These are phyloP conservation scores for Mastomys coucha DNA, from an alignment of 2,113 vertebrate species.

Conservation along the genomic window DNA sequence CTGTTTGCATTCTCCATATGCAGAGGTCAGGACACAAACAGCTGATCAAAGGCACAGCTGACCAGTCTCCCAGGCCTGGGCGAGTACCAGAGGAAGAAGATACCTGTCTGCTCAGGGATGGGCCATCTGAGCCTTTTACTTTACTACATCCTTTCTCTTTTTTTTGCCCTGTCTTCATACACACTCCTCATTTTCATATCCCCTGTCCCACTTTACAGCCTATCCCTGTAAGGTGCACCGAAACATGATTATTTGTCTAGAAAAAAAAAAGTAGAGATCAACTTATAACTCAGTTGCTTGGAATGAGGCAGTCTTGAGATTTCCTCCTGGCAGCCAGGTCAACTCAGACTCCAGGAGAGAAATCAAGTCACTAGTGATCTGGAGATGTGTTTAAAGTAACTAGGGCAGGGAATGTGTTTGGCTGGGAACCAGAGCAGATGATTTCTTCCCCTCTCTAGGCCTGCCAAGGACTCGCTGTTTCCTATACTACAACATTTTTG, in stretches of 20 bases:
- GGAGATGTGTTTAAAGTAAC: conserved; percentile 27
- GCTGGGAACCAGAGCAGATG: background rate
- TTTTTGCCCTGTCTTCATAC: no score
- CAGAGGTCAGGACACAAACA: background rate
- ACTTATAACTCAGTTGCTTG: conserved; percentile 8
- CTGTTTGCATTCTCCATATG: background rate
- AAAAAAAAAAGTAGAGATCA: background rate
- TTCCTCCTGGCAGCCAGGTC: conserved; percentile 47
- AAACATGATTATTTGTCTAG: background rate
- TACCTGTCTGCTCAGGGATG: no score
- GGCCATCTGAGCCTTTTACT: background rate
- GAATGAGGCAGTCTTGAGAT: background rate
- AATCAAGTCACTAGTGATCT: background rate
- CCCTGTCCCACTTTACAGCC: background rate
- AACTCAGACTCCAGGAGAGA: conserved; percentile 38
- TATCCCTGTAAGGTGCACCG: no score
- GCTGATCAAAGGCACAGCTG: background rate
- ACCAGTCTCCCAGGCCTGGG: background rate
- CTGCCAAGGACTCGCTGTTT: background rate
- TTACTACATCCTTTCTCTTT: background rate
- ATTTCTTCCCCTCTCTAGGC: background rate
- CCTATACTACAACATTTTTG: background rate
- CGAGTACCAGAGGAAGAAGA: fast-evolving
- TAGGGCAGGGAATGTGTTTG: background rate
- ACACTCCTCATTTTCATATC: background rate